These are phyloP conservation scores for Schizotus pectinicornis DNA, from an alignment of 2,888 invertebrate species.

Conservation along the genomic window DNA sequence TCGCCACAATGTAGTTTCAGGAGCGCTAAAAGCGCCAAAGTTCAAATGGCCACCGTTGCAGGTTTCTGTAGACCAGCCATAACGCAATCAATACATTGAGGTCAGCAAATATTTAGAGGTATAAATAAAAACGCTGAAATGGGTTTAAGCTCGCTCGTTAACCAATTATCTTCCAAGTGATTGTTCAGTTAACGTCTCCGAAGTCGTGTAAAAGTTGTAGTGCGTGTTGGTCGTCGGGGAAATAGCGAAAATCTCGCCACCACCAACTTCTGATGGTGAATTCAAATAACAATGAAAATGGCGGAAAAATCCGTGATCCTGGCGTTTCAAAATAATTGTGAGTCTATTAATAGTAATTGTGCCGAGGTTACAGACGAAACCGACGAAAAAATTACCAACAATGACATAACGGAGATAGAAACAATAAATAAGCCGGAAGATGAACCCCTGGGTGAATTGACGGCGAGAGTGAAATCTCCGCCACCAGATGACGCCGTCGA, in stretches of 20 bases:
- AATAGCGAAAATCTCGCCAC: neutral
- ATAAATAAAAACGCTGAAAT: slow-evolving; percentile 31
- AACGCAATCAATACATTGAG: slow-evolving; percentile 33
- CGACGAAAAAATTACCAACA: slow-evolving; percentile 32
- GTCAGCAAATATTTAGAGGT: slow-evolving; percentile 31
- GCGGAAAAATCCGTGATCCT: slow-evolving; percentile 42
- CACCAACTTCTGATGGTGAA: slow-evolving; percentile 13
- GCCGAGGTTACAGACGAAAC: slow-evolving; percentile 36
- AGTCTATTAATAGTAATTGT: slow-evolving; percentile 45
- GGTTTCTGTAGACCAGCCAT: slow-evolving; percentile 20
- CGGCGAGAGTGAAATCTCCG: slow-evolving; percentile 37
- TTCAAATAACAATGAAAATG: slow-evolving; percentile 42
- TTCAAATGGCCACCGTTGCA: slow-evolving; percentile 14
- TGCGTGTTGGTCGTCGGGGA: too few relatives aligned
- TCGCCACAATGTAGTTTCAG: neutral
- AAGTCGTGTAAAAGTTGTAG: neutral
- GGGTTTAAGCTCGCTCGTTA: slow-evolving; percentile 22
- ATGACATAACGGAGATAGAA: slow-evolving; percentile 37
- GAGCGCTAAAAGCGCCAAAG: slow-evolving; percentile 17
- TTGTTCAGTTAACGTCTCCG: slow-evolving; percentile 4
- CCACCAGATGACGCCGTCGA: slow-evolving; percentile 52
- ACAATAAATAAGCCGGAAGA: slow-evolving; percentile 36
- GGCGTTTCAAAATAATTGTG: slow-evolving; percentile 43
- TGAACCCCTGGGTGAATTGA: slow-evolving; percentile 33
- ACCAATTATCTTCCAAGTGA: slow-evolving; percentile 13